Evolutionary conservation across 1,140 invertebrate genomes (phyloP).

Genomic region (Ceratina calcarata): DNA sequence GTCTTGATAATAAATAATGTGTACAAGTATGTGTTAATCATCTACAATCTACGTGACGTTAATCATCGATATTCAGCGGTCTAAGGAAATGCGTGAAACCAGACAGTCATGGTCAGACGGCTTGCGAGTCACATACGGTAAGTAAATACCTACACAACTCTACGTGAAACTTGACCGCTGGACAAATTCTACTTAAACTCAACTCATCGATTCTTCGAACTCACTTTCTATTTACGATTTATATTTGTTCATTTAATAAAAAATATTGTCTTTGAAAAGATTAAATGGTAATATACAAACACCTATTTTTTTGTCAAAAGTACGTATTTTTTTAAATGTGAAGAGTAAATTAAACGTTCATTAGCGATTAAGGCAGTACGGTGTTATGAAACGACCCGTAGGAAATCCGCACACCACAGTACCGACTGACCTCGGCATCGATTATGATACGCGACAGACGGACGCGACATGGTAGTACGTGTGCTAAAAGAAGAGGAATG

Average conservation of each 20-base stretch:
- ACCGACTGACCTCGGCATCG: constrained; percentile 54
- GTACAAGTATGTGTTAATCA: not conserved
- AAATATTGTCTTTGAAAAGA: too few species aligned
- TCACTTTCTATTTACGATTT: too few species aligned
- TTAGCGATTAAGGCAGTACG: not conserved
- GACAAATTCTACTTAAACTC: not conserved
- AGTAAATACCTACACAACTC: not conserved
- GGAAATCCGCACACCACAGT: constrained; percentile 1
- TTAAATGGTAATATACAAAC: too few species aligned
- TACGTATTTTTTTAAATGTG: too few species aligned
- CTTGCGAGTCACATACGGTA: not conserved
- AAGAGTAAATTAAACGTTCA: not conserved
- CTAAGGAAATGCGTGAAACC: not conserved
- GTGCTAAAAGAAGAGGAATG: constrained; percentile 33
- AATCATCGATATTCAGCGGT: not conserved
- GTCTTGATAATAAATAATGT: not conserved
- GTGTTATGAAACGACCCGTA: constrained; percentile 43
- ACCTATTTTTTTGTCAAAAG: too few species aligned
- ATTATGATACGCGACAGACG: constrained; percentile 36
- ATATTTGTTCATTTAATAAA: too few species aligned
- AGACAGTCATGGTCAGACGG: not conserved
- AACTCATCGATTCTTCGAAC: constrained; percentile 15
- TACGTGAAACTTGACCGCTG: not conserved
- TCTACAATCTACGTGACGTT: not conserved
- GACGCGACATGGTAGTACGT: not conserved